Evolutionary conservation across 2,888 invertebrate genomes (phyloP).

Genomic region (Calameuta filiformis): DNA sequence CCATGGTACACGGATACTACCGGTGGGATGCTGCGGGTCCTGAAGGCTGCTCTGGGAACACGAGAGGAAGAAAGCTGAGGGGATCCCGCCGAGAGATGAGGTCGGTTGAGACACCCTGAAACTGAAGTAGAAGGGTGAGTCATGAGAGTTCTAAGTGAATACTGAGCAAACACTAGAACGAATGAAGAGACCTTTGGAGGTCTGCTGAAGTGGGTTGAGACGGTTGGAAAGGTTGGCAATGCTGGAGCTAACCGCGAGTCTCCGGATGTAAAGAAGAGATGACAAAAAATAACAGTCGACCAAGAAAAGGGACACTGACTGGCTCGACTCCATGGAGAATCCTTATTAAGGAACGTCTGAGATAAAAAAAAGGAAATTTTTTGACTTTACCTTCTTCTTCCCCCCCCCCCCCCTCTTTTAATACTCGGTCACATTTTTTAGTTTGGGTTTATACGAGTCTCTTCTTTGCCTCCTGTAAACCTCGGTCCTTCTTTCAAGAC

Average conservation of each 20-base stretch:
- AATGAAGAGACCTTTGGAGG: slow-evolving; percentile 34
- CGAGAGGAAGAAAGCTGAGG: slow-evolving; percentile 9
- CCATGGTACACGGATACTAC: too few relatives aligned
- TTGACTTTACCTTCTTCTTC: too few relatives aligned
- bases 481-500: too few relatives aligned
- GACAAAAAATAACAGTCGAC: neutral
- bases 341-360: slow-evolving; percentile 2
- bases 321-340: neutral
- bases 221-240: neutral
- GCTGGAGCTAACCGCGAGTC: neutral
- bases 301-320: too few relatives aligned
- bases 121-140: too few relatives aligned
- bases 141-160: slow-evolving; percentile 43
- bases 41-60: neutral
- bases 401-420: too few relatives aligned
- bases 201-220: slow-evolving; percentile 1
- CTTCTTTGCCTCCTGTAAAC: too few relatives aligned
- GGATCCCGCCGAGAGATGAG: too few relatives aligned
- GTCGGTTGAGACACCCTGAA: too few relatives aligned
- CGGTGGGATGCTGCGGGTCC: neutral
- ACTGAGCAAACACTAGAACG: slow-evolving; percentile 37
- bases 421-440: too few relatives aligned
- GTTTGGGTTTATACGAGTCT: too few relatives aligned
- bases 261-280: neutral
- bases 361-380: too few relatives aligned